Conservation (phyloP, 2,797 vertebrate species). For the Acipenser ruthenus region DNA sequence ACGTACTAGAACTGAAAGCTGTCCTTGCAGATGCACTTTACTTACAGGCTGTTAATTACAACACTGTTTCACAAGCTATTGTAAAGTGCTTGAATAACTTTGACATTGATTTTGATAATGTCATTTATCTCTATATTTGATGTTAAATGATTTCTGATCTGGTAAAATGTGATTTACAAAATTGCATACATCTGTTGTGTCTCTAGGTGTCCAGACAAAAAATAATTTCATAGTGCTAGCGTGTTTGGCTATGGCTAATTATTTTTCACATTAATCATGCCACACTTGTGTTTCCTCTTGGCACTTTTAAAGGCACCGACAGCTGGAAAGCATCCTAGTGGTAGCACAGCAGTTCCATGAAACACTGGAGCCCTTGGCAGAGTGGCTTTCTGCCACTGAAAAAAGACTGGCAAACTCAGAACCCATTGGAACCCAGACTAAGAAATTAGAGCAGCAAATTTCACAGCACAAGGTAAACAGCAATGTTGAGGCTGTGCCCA, state of each 20-base stretch:
- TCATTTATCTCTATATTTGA: too few species aligned
- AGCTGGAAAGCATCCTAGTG: slow-evolving; percentile 83
- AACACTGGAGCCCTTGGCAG: slow-evolving; percentile 80
- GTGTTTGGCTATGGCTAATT: too few species aligned
- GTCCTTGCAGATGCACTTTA: too few species aligned
- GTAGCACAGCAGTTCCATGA: slow-evolving; percentile 94
- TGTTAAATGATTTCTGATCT: too few species aligned
- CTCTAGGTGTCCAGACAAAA: background rate
- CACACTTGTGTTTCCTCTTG: slow-evolving; percentile 22
- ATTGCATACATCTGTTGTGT: background rate
- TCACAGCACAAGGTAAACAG: slow-evolving; percentile 76
- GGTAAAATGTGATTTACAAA: background rate
- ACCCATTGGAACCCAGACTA: slow-evolving; percentile 83
- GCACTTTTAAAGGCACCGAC: slow-evolving; percentile 68
- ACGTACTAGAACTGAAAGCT: too few species aligned
- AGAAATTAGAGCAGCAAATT: slow-evolving; percentile 88
- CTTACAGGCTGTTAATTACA: too few species aligned
- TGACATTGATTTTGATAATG: too few species aligned
- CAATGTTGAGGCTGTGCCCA: too few species aligned
- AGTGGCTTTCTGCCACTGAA: slow-evolving; percentile 80
- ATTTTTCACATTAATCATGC: background rate
- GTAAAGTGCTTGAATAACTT: too few species aligned
- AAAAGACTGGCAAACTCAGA: slow-evolving; percentile 83
- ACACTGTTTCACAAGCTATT: too few species aligned
- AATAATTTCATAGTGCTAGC: background rate